Evolutionary conservation across 2,113 vertebrate genomes (phyloP).

Genomic region (Microcebus griseorufus): DNA sequence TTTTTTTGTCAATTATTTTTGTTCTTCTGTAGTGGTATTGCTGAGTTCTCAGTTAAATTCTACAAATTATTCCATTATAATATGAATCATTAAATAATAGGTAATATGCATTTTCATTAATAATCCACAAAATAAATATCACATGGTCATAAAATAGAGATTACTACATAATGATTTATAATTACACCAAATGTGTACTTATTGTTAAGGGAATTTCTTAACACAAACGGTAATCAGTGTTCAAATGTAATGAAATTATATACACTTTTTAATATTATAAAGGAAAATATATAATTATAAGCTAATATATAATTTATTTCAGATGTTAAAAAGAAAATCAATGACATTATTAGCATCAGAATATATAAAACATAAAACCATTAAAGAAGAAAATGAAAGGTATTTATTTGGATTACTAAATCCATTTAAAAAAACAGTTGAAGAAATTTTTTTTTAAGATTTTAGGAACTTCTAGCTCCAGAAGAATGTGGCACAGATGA

Average conservation of each 20-base stretch:
- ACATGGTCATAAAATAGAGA: not conserved
- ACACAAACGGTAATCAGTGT: not conserved
- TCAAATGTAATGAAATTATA: not conserved
- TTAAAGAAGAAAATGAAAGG: not conserved
- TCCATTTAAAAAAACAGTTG: not conserved
- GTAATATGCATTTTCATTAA: not conserved
- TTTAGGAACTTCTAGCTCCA: not conserved
- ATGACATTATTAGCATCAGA: not conserved
- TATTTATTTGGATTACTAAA: not conserved
- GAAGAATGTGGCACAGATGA: not conserved
- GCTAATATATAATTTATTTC: not conserved
- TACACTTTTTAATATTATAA: not conserved
- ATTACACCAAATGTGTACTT: not conserved
- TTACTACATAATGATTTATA: not conserved
- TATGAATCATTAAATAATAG: slow-evolving; percentile 7
- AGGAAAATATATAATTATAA: not conserved
- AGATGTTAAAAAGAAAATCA: not conserved
- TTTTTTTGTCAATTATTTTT: not conserved
- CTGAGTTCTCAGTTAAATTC: not conserved
- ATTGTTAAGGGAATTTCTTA: not conserved
- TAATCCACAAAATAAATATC: not conserved
- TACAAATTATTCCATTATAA: not conserved
- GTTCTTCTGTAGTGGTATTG: not conserved
- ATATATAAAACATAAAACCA: not conserved
- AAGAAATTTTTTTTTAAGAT: not conserved